Conservation (phyloP, 2,113 vertebrate species). For the Cephalopholis sonnerati region DNA sequence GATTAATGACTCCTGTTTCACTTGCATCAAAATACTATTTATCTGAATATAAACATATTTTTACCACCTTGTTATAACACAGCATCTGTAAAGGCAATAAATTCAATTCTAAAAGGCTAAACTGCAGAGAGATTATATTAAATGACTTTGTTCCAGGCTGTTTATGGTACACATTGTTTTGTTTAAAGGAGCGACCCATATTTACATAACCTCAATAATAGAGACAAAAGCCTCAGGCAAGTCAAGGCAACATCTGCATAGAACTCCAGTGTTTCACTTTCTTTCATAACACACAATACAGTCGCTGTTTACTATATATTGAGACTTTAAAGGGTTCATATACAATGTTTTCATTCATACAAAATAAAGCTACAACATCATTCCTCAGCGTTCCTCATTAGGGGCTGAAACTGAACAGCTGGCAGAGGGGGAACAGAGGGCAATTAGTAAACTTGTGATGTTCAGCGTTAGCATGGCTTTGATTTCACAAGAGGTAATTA, state of each 20-base stretch:
- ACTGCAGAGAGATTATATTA: not conserved
- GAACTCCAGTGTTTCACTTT: not conserved
- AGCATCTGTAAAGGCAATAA: not conserved
- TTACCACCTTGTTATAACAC: not conserved
- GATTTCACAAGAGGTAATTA: slow-evolving; percentile 25
- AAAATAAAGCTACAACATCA: not conserved
- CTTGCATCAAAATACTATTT: not conserved
- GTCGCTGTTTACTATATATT: not conserved
- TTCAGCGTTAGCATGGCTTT: not conserved
- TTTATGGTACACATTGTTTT: not conserved
- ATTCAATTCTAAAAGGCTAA: not conserved
- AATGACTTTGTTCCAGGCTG: not conserved
- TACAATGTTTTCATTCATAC: not conserved
- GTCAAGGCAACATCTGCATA: not conserved
- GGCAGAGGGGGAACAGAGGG: not conserved
- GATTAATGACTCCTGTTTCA: not conserved
- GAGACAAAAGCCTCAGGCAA: not conserved
- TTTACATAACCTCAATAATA: slow-evolving; percentile 19
- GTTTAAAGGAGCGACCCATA: not conserved
- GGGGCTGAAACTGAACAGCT: slow-evolving; percentile 7
- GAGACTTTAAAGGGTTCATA: not conserved
- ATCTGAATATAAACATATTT: not conserved
- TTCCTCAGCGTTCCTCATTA: not conserved
- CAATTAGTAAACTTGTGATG: slow-evolving; percentile 16
- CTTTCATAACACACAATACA: not conserved